Evolutionary conservation across 1,140 invertebrate species (phyloP).

Genomic region (Diachasmimorpha longicaudata): DNA sequence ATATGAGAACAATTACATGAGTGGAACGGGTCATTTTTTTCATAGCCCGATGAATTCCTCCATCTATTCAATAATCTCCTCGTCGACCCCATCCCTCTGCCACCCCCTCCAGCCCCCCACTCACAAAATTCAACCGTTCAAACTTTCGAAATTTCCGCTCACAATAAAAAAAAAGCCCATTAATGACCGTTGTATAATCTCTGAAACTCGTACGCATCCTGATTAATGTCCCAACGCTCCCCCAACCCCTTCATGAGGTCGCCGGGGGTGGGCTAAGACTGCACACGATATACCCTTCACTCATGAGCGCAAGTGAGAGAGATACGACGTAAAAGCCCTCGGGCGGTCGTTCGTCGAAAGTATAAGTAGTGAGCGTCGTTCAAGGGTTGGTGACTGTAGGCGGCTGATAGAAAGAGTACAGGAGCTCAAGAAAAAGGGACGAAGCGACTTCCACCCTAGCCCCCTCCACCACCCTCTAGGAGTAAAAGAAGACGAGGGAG

Average conservation of each 20-base stretch:
- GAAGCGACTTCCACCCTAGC: conserved; percentile 7
- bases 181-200: conserved; percentile 21
- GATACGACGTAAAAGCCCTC: not conserved
- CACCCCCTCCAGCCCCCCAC: no score
- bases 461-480: not conserved
- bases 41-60: no score
- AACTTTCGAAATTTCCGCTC: not conserved
- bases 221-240: conserved; percentile 37
- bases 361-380: conserved; percentile 57
- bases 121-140: no score
- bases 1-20: no score
- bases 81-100: no score
- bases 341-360: conserved; percentile 40
- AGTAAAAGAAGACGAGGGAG: conserved; percentile 21
- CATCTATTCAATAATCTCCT: no score
- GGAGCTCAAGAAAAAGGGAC: conserved; percentile 15
- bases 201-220: conserved; percentile 31
- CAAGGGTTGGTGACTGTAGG: conserved; percentile 56
- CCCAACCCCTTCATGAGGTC: conserved; percentile 22
- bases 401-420: conserved; percentile 7
- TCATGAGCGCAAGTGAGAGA: not conserved
- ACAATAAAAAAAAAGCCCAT: not conserved
- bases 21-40: no score
- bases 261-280: conserved; percentile 12
- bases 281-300: not conserved